Evolutionary conservation across 37 sponge, comb jelly and placozoan species (phyloP), one percentile per base, ranked within the genome.

Genomic region (Tethya wilhelma): DNA sequence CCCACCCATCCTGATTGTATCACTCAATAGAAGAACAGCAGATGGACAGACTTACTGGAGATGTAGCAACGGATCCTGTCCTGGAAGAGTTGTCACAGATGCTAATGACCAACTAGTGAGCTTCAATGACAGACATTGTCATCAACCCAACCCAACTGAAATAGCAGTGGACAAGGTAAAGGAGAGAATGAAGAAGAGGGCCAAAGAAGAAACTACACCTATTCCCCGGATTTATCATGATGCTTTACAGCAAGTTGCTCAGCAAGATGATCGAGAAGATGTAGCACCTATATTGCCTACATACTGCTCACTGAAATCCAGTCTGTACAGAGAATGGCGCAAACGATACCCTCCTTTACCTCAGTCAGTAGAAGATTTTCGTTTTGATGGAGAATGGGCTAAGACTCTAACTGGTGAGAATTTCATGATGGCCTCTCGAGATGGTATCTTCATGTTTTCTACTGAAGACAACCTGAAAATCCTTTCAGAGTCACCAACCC

Each of bases 221-320:
- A 23, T 60, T 60, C 63, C 63, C 7, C 63, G 63, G 25, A 60
- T 60, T 23, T 60, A 60, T n/a, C 20, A 60, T n/a, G 63, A 60
- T 7, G 28, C 26, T 23, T 23, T 60, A 7, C 20, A 12, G 7
- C 25, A 60, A 60, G 26, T 60, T 23, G 20, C 63, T 7, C 6
- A 25, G 20, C 22, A 60, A n/a, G 22, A 60, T 25, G 63, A 60
- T 49, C 53, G 53, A 19, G 53, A 49, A 9, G 53, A 14, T 49
- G 53, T 49, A 14, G 53, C 53, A 19, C 14, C 53, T 19, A 9
- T 19, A 14, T 14, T 49, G 14, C 53, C 53, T 49, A 49, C 14
- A 14, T 49, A 19, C 53, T 19, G 53, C 53, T 49, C 53, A 49
- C 53, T 49, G 14, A 49, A 49, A 14, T 49, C 53, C 9, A 19